phyloP scores from a whole-genome alignment of 2,113 vertebrate genomes.

The Varanus komodoensis region DNA sequence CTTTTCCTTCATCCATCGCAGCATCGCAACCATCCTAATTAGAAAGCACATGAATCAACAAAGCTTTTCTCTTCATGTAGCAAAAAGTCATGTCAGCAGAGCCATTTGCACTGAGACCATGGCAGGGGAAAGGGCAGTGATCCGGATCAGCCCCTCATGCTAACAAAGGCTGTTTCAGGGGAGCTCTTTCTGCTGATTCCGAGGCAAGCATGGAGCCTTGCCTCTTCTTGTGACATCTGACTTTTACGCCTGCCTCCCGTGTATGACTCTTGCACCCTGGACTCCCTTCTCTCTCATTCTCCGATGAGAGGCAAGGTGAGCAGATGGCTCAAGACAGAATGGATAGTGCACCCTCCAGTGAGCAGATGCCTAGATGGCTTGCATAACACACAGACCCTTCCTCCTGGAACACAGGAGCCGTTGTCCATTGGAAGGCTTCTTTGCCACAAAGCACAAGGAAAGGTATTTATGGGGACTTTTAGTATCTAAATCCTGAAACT shows the following conservation, averaged over 20 bases:
- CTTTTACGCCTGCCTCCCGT: neutral
- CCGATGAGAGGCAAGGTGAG: neutral
- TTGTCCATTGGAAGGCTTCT: neutral
- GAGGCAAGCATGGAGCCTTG: neutral
- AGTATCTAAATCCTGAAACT: neutral
- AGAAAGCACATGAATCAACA: too few relatives aligned
- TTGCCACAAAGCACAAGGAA: neutral
- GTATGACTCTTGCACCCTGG: neutral
- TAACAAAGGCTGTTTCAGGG: neutral
- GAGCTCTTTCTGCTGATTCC: neutral
- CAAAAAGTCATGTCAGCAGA: too few relatives aligned
- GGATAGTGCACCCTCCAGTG: neutral
- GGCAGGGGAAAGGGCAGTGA: too few relatives aligned
- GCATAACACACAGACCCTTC: neutral
- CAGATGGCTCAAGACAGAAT: neutral
- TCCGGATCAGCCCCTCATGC: too few relatives aligned
- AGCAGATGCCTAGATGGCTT: too few relatives aligned
- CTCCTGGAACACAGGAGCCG: too few relatives aligned
- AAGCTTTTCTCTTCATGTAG: too few relatives aligned
- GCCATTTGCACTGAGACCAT: too few relatives aligned
- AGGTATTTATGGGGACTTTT: neutral
- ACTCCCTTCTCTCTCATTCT: neutral
- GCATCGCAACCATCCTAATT: too few relatives aligned
- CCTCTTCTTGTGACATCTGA: neutral
- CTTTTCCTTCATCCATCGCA: too few relatives aligned